phyloP scores from a whole-genome alignment of 2,113 vertebrate genomes.

The Ceyx margarethae region DNA sequence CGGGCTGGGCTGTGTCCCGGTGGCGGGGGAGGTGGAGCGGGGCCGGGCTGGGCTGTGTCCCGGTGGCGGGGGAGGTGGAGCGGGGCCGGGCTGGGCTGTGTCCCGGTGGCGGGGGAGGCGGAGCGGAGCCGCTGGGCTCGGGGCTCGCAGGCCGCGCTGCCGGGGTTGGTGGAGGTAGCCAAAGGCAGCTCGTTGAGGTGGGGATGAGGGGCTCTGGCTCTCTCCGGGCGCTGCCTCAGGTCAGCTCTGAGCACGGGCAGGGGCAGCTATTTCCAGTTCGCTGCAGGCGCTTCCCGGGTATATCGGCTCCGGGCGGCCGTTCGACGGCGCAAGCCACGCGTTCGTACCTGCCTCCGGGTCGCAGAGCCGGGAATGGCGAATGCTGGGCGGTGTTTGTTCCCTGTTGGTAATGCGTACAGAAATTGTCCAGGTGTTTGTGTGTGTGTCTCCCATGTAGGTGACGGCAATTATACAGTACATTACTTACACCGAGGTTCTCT shows the following conservation, averaged over 20 bases:
- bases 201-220: neutral
- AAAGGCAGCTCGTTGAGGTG: rapidly evolving
- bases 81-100: too few species aligned
- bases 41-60: too few species aligned
- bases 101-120: too few species aligned
- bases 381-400: neutral
- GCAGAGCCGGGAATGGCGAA: rapidly evolving
- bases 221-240: neutral
- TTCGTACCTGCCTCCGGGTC: rapidly evolving
- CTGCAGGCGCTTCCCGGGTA: neutral
- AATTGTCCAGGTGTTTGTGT: neutral
- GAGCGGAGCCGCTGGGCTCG: neutral
- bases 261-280: rapidly evolving
- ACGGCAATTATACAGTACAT: neutral
- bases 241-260: rapidly evolving
- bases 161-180: rapidly evolving
- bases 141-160: neutral
- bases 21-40: neutral
- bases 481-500: neutral
- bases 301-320: rapidly evolving
- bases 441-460: neutral
- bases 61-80: neutral
- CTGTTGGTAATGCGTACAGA: neutral
- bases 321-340: rapidly evolving
- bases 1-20: too few species aligned